Base-by-base conservation (phyloP, 2,797 vertebrate genomes). In the Vipera latastei region DNA sequence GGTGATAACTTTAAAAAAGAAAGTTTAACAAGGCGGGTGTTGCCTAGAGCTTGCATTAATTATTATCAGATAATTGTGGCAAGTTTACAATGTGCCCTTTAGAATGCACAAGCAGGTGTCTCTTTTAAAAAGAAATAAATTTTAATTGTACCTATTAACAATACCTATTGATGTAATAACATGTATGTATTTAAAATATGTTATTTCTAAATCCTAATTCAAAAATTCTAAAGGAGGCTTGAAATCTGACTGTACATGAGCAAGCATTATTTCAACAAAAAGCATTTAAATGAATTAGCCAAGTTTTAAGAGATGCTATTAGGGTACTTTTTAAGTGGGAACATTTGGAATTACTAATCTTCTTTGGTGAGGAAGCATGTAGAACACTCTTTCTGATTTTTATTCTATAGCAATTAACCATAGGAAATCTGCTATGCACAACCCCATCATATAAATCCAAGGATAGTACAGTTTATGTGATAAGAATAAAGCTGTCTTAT, bases 21-120 rank as follows among this genome's bases (percentile, higher is more conserved):
- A 91, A 91, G 94, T 96, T 94, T 96, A 96, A 96, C 95, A 93
- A 95, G 92, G 91, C 90, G 91, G 92, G 61, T 91, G 91, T 85
- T 96, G 93, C 93, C 93, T 89, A 91, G 83, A 96, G 95, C 94
- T 96, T 94, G 88, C 92, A 93, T 51, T 93, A 91, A 93, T 87
- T 89, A 90, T 92, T 96, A 93, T 94, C 94, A 95, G 94, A 88
- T 95, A 93, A 93, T 92, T 91, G 92, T 93, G 91, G 93, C 63
- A 14, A 95, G 92, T 95, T 96, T 96, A 95, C 91, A 92, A 93
- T 55, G 69, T 65, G 90, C 89, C 88, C 89, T 48, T 95, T 94
- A 95, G 95, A 96, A 96, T 89, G 93, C 73, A 94, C 65, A 93
- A 85, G 28, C 94, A 95, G 53, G 90, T 93, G 88, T 26, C 83